Base-by-base conservation (phyloP, 2,113 vertebrate genomes). In the Chaenogobius annularis region DNA sequence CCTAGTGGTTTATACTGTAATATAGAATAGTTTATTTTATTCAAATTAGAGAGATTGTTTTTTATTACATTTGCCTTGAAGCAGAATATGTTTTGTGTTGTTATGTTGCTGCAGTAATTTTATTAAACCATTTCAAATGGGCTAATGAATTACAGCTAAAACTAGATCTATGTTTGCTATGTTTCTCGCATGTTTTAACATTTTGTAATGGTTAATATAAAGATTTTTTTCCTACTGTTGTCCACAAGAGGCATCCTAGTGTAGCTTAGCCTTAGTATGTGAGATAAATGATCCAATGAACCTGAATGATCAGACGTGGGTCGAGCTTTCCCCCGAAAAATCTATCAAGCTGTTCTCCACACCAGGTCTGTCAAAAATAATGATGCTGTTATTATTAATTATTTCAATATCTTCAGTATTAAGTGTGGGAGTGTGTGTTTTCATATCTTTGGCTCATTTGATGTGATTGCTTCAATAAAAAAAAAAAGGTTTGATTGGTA, bases 171-270 rank as follows among this genome's bases (percentile, higher is more conserved):
- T 62, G 14, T 61, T 35, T 35, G 14, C 13, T 17, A 35, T 35
- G 44, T 71, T 59, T 71, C 67, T 77, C 40, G 7, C 19, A 13
- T 58, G 22, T 68, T 31, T 46, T 69, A 73, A 37, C 68, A 15
- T n/a, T 31, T 78, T 75, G 37, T 40, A 3, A 40, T 40, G 37
- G 26, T 58, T 15, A 70, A 79, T 68, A 66, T 62, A 48, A 40
- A 44, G 20, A 9, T 55, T 31, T 46, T 19, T 66, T 46, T 88
- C 85, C 44, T 66, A 20, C 58, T 5, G 37, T 40, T 13, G 79
- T 56, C 90, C 91, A 88, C 89, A 73, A 83, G 88, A 77, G 83
- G 89, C 72, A 84, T 67, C 70, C 73, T 73, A 31, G 72, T 55
- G 50, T 47, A 50, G 46, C 74, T 19, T n/a, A 69, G 63, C 44